Evolutionary conservation across 1,140 invertebrate genomes (phyloP).

Genomic region (Danaus melanippus): DNA sequence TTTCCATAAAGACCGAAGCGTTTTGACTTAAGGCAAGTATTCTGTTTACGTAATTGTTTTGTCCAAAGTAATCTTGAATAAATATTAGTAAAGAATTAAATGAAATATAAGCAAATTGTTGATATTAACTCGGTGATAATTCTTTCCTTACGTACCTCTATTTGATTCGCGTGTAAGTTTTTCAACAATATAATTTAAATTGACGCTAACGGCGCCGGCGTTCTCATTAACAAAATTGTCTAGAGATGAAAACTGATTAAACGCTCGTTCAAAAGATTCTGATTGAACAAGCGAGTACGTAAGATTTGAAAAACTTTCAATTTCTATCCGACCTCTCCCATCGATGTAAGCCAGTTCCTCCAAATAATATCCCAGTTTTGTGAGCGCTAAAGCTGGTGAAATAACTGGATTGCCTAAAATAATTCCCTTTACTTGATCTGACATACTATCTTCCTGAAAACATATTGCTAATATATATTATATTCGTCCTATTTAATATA

Average conservation of each 20-base stretch:
- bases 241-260: conserved; percentile 42
- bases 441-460: conserved; percentile 21
- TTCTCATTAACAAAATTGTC: conserved; percentile 41
- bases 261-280: conserved; percentile 32
- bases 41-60: conserved; percentile 26
- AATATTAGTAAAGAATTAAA: no score
- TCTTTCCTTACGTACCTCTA: conserved; percentile 20
- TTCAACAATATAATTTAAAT: conserved; percentile 46
- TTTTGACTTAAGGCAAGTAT: conserved; percentile 17
- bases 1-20: conserved; percentile 39
- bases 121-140: background rate
- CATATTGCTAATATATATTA: conserved; percentile 1
- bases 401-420: conserved; percentile 84
- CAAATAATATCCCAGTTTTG: conserved; percentile 56
- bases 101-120: background rate
- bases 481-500: conserved; percentile 1
- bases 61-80: conserved; percentile 41
- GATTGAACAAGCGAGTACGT: conserved; percentile 26
- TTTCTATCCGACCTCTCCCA: conserved; percentile 32
- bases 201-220: conserved; percentile 46
- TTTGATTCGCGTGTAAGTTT: conserved; percentile 32
- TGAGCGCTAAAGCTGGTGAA: conserved; percentile 72
- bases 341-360: conserved; percentile 56
- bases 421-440: conserved; percentile 76
- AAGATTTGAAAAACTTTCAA: conserved; percentile 34